Percentiles rank a stretch among this genome's conserved stretches.
phyloP scores from a whole-genome alignment of 2,888 invertebrate species.

The Lycocerus yunnanus region DNA sequence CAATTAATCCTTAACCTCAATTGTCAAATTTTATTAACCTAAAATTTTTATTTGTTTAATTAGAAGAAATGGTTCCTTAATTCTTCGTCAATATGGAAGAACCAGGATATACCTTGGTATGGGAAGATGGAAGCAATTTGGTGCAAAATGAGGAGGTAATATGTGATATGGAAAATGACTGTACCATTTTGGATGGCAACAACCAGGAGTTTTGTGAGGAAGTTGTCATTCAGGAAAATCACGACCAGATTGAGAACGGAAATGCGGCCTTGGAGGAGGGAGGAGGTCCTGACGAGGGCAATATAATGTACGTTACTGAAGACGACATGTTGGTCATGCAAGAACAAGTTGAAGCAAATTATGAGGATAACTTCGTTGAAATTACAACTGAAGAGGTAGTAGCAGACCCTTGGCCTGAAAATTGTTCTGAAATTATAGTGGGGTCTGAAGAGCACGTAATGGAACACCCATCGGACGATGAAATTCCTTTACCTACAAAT shows the following conservation, averaged over 20 bases:
- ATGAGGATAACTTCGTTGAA: constrained; percentile 58
- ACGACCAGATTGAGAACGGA: constrained; percentile 33
- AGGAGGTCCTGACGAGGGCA: constrained; percentile 29
- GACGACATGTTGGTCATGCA: constrained; percentile 53
- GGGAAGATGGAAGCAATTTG: constrained; percentile 51
- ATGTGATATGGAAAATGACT: constrained; percentile 58
- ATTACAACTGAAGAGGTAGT: constrained; percentile 74
- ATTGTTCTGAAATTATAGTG: constrained; percentile 69
- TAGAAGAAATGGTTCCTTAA: constrained; percentile 6
- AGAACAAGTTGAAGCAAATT: constrained; percentile 37
- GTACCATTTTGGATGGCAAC: constrained; percentile 50
- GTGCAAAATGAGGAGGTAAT: constrained; percentile 59
- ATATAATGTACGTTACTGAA: constrained; percentile 52
- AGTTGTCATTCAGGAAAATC: constrained; percentile 53
- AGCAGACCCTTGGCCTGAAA: constrained; percentile 78
- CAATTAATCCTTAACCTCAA: constrained; percentile 56
- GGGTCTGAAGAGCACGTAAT: constrained; percentile 61
- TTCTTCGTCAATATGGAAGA: constrained; percentile 47
- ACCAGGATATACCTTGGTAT: constrained; percentile 48
- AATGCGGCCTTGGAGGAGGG: constrained; percentile 30
- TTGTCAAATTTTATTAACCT: constrained; percentile 53
- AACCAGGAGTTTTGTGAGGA: constrained; percentile 54
- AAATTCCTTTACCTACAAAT: constrained; percentile 80
- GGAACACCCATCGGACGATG: constrained; percentile 63
- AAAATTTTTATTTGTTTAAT: constrained; percentile 29